phyloP scores from a whole-genome alignment of 2,797 vertebrate species.

The Rhinogobio ventralis region DNA sequence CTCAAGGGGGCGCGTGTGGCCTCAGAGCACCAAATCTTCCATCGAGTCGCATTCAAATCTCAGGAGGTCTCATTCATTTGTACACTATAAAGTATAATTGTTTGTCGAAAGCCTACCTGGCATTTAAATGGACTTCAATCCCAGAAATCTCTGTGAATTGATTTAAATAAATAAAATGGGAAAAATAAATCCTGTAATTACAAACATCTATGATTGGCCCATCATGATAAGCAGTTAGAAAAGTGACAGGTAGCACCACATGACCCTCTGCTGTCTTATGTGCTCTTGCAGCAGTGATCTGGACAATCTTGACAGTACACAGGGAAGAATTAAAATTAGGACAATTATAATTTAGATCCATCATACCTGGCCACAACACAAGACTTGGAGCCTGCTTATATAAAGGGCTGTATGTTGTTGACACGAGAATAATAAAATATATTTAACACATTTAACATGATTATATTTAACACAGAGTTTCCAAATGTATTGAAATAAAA shows the following conservation, averaged over 20 bases:
- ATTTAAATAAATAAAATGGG: not conserved
- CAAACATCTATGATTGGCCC: not conserved
- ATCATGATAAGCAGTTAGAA: not conserved
- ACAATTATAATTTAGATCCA: not conserved
- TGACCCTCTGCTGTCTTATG: not conserved
- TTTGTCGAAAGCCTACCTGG: not conserved
- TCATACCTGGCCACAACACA: not conserved
- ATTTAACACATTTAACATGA: not conserved
- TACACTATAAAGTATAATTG: not conserved
- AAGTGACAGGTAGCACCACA: not conserved
- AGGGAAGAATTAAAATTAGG: not conserved
- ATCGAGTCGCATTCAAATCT: not conserved
- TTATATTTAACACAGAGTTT: not conserved
- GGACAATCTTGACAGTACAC: not conserved
- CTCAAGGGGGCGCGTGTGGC: not conserved
- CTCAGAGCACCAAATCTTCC: not conserved
- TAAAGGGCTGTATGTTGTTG: not conserved
- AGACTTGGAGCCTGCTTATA: not conserved
- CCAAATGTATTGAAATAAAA: not conserved
- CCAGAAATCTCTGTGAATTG: not conserved
- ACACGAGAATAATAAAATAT: not conserved
- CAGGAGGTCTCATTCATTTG: not conserved
- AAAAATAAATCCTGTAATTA: not conserved
- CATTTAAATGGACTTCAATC: too few species aligned
- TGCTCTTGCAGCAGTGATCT: too few species aligned